Evolutionary conservation across 2,888 invertebrate species (phyloP), one percentile per base, ranked within the genome.

Genomic region (Epirrita christyi): DNA sequence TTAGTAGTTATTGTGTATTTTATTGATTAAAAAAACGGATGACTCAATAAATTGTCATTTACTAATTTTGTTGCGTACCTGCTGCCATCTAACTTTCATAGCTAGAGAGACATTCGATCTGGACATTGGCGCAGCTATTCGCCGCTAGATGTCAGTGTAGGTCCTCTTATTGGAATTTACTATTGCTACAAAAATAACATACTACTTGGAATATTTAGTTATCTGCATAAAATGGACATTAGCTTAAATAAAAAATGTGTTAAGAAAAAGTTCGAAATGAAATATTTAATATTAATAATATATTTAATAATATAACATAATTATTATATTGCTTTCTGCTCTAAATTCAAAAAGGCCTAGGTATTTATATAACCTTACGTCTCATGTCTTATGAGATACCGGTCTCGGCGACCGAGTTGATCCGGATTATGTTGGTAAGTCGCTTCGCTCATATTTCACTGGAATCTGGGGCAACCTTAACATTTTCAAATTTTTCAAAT

Each of bases 141-240:
- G 67, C 61, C 66, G 61, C 67, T 55, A 86, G 86, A 81, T 85
- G 86, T 67, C 86, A 61, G 68, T 72, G 40, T 8, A 14, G 40
- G 15, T 48, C 28, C 14, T 60, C 54, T 45, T 50, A 57, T 53
- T 55, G 45, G 64, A 41, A 21, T 27, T 10, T 1, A 21, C n/a
- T 13, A 21, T 21, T 21, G n/a, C 4, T 9, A 41, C 9, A 7
- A n/a, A n/a, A n/a, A 40, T n/a, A 7, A 27, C 4, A 13, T n/a
- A 28, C 44, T 42, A 14, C 0, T 47, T 42, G 21, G 40, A 54
- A 42, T 21, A 21, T 21, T 21, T 21, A 21, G n/a, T n/a, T n/a
- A n/a, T n/a, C n/a, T n/a, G n/a, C n/a, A n/a, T n/a, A n/a, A n/a
- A n/a, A n/a, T n/a, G n/a, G n/a, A n/a, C n/a, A n/a, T n/a, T n/a